phyloP scores from a whole-genome alignment of 2,888 invertebrate genomes.

The Scaptomyza reducta region DNA sequence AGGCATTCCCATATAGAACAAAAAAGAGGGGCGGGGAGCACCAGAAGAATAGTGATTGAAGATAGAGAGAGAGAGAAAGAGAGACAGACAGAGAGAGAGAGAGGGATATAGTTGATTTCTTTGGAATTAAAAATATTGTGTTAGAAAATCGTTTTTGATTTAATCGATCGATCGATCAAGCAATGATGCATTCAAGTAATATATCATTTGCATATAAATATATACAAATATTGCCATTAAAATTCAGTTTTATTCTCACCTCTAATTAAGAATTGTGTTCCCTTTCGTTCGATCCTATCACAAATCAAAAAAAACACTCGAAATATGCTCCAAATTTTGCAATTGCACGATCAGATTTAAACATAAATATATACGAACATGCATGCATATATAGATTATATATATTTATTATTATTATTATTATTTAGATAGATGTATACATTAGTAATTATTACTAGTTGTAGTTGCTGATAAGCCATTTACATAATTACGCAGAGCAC shows the following conservation, averaged over 20 bases:
- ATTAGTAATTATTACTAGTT: constrained; percentile 25
- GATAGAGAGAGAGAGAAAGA: constrained; percentile 4
- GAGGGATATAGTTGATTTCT: neutral
- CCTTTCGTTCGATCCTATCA: constrained; percentile 39
- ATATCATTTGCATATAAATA: neutral
- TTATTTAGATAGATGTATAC: too few species aligned
- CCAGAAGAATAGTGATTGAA: neutral
- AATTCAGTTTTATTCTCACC: neutral
- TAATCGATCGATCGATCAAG: constrained; percentile 29
- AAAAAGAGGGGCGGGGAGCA: neutral
- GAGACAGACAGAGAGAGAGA: constrained; percentile 12
- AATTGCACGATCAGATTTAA: neutral
- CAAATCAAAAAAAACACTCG: constrained; percentile 50
- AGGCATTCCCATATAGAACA: constrained; percentile 2
- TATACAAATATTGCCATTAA: neutral
- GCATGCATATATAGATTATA: neutral
- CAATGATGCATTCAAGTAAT: constrained; percentile 8
- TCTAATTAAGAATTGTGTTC: neutral
- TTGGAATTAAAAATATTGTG: neutral
- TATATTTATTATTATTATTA: too few species aligned
- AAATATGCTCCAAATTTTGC: constrained; percentile 42
- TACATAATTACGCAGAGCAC: constrained; percentile 28
- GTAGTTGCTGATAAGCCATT: constrained; percentile 52
- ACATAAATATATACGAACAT: neutral
- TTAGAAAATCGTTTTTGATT: constrained; percentile 4